phyloP scores from a whole-genome alignment of 2,797 vertebrate species.

The Poeciliopsis presidionis region DNA sequence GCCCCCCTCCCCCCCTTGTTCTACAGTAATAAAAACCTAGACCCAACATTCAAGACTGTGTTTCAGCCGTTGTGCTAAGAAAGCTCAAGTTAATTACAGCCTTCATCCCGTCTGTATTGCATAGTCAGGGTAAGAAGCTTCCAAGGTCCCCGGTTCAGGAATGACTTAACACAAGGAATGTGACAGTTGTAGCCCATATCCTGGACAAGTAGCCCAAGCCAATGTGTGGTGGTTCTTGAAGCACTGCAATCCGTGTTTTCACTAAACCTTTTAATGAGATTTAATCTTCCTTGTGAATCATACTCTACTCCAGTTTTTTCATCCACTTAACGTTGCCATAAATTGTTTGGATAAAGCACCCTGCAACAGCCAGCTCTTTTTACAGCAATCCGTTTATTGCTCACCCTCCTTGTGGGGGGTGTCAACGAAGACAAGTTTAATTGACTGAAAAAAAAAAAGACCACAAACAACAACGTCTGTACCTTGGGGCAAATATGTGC shows the following conservation, averaged over 20 bases:
- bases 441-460: background rate
- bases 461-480: background rate
- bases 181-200: background rate
- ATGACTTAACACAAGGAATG: background rate
- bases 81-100: background rate
- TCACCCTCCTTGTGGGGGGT: background rate
- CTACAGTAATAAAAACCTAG: background rate
- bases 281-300: background rate
- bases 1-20: background rate
- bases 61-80: background rate
- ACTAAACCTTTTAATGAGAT: background rate
- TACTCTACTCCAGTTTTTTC: background rate
- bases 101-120: background rate
- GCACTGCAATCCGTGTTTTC: background rate
- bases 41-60: background rate
- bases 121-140: background rate
- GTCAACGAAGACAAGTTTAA: background rate
- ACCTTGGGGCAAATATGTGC: background rate
- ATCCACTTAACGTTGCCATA: background rate
- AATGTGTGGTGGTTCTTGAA: background rate
- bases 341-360: background rate
- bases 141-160: background rate
- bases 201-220: background rate
- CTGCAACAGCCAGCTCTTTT: background rate
- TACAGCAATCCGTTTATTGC: background rate